Evolutionary conservation across 2,888 invertebrate species (phyloP).

Genomic region (Laothoe populi): DNA sequence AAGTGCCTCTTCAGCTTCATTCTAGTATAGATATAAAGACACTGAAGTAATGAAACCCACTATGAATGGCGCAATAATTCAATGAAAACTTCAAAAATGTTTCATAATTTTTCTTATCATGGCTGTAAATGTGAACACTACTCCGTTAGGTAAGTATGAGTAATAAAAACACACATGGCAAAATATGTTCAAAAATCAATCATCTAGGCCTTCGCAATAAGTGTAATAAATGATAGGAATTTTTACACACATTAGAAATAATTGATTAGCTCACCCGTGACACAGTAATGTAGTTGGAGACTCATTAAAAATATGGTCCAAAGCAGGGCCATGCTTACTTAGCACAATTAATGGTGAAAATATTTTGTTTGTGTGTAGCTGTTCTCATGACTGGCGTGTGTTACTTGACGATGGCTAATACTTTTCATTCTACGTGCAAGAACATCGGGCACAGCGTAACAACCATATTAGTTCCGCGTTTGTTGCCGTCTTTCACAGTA

Average conservation of each 20-base stretch:
- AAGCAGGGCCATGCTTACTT: slow-evolving; percentile 12
- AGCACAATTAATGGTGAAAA: not conserved
- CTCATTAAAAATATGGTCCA: slow-evolving; percentile 32
- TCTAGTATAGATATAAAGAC: too few relatives aligned
- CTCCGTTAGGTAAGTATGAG: too few relatives aligned
- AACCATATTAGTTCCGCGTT: slow-evolving; percentile 44
- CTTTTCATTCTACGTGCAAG: slow-evolving; percentile 33
- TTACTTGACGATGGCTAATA: slow-evolving; percentile 29
- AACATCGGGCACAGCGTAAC: slow-evolving; percentile 28
- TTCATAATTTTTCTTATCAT: too few relatives aligned
- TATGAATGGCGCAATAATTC: too few relatives aligned
- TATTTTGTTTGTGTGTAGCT: slow-evolving; percentile 15
- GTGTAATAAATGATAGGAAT: not conserved
- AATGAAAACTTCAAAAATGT: too few relatives aligned
- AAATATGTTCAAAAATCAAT: too few relatives aligned
- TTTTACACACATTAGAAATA: not conserved
- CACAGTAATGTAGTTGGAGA: slow-evolving; percentile 34
- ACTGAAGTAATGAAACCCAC: too few relatives aligned
- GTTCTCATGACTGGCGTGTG: slow-evolving; percentile 39
- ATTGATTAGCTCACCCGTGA: slow-evolving; percentile 40
- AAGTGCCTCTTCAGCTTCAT: too few relatives aligned
- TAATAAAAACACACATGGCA: too few relatives aligned
- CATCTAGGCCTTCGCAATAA: too few relatives aligned
- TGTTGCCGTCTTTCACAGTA: slow-evolving; percentile 8
- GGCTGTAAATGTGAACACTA: too few relatives aligned